phyloP scores from a whole-genome alignment of 2,113 vertebrate species.

The Indri indri region DNA sequence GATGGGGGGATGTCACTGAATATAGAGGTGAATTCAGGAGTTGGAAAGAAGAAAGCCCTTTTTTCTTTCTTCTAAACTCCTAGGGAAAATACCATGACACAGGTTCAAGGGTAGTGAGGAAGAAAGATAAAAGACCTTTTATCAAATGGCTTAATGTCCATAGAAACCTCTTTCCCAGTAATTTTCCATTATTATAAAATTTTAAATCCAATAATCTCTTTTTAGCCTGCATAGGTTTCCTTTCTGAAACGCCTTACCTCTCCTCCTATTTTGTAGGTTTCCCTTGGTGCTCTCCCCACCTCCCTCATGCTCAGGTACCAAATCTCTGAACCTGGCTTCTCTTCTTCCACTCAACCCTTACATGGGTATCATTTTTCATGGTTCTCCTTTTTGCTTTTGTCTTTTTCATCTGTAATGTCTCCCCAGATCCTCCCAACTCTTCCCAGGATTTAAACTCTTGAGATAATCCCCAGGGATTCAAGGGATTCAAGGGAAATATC shows the following conservation, averaged over 20 bases:
- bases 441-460: neutral
- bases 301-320: neutral
- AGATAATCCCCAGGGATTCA: neutral
- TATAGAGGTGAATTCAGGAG: neutral
- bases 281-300: neutral
- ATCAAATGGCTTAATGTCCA: neutral
- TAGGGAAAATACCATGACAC: neutral
- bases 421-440: neutral
- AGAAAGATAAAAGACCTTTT: neutral
- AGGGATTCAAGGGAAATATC: neutral
- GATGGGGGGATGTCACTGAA: fast-evolving
- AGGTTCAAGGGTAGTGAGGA: neutral
- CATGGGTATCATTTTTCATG: neutral
- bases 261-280: neutral
- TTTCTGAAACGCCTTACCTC: neutral
- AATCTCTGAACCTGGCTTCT: neutral
- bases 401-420: neutral
- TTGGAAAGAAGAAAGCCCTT: neutral
- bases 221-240: neutral
- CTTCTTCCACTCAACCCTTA: neutral
- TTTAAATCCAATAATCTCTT: neutral
- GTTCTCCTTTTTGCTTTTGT: neutral
- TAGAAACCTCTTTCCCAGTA: neutral
- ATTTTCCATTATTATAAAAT: neutral
- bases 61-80: neutral